A percentile compares a stretch with the other conserved stretches of the same genome.
These are phyloP conservation scores for Cephus spinipes DNA, from an alignment of 2,888 invertebrate genomes.

Conservation along the genomic window DNA sequence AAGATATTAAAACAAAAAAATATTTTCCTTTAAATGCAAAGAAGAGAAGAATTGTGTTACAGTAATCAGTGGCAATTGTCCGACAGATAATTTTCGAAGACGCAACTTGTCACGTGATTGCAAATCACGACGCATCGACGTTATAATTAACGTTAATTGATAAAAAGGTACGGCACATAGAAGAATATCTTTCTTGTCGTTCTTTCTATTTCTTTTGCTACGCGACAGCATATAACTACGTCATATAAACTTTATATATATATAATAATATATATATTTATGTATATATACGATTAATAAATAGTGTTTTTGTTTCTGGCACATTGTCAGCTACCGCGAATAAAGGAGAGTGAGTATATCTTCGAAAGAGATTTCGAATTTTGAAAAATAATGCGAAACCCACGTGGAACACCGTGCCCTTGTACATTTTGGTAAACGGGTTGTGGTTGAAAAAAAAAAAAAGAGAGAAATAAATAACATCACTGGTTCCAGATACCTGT, in stretches of 20 bases:
- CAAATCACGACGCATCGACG: neutral
- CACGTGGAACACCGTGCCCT: neutral
- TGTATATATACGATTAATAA: conserved; percentile 47
- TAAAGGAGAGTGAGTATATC: conserved; percentile 38
- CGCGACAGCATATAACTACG: conserved; percentile 33
- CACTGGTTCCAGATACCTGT: conserved; percentile 11
- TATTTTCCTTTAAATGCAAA: neutral
- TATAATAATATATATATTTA: conserved; percentile 33
- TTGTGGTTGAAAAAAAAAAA: conserved; percentile 14
- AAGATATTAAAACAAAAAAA: neutral
- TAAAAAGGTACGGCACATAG: conserved; percentile 59
- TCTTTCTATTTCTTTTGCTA: conserved; percentile 25
- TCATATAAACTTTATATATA: conserved; percentile 37
- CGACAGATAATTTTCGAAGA: neutral
- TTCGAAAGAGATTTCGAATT: neutral
- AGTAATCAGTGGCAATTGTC: neutral
- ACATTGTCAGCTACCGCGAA: conserved; percentile 48
- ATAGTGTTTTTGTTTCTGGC: conserved; percentile 54
- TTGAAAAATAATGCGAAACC: neutral
- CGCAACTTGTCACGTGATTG: neutral
- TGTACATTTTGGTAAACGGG: conserved; percentile 4
- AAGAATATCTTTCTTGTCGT: conserved; percentile 55
- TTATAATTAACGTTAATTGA: neutral
- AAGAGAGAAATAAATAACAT: neutral
- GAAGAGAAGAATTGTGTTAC: neutral